Conservation (phyloP, 2,888 invertebrate species). For the Catocala nupta region DNA sequence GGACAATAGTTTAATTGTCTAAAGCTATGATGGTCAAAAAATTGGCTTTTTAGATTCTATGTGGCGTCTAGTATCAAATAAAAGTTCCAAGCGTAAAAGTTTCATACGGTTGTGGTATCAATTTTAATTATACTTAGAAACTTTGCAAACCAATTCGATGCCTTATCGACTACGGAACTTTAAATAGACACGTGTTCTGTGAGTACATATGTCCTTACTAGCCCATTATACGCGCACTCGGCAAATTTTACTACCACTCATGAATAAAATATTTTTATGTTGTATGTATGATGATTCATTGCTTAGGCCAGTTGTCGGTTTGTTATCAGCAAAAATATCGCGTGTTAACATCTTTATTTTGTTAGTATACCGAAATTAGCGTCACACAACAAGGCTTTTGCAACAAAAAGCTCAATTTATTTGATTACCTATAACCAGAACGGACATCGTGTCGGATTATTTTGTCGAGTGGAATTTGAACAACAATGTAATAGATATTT, state of each 20-base stretch:
- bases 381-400: constrained; percentile 18
- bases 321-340: constrained; percentile 13
- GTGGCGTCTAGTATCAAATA: neutral
- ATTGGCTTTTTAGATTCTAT: no score
- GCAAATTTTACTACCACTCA: no score
- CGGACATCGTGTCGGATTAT: constrained; percentile 5
- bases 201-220: no score
- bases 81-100: neutral
- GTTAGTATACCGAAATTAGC: constrained; percentile 22
- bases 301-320: no score
- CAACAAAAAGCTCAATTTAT: constrained; percentile 30
- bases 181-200: no score
- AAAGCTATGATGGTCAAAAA: no score
- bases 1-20: no score
- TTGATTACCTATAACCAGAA: constrained; percentile 15
- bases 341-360: constrained; percentile 25
- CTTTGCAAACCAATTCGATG: neutral
- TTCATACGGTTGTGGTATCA: neutral
- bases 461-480: constrained; percentile 1
- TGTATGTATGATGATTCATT: no score
- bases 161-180: neutral
- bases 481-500: neutral
- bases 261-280: no score
- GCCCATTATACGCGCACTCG: no score
- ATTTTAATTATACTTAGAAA: neutral